phyloP scores from a whole-genome alignment of 2,797 vertebrate species.

The Hypotaenidia okinawae region DNA sequence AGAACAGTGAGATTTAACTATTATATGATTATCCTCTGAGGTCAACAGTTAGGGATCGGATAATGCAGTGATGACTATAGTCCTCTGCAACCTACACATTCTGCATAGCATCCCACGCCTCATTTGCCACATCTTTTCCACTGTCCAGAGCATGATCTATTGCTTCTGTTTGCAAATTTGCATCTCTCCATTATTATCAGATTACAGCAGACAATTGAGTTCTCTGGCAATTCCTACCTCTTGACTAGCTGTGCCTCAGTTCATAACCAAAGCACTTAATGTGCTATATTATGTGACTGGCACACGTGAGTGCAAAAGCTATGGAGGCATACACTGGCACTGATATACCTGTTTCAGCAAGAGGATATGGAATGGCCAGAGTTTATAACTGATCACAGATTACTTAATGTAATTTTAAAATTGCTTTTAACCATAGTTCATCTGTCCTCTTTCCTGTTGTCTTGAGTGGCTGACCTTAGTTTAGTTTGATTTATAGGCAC shows the following conservation, averaged over 20 bases:
- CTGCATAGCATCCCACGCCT: not conserved
- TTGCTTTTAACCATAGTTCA: not conserved
- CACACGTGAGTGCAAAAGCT: not conserved
- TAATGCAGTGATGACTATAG: not conserved
- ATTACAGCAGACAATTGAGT: not conserved
- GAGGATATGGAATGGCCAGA: not conserved
- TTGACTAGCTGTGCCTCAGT: not conserved
- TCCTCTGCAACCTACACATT: not conserved
- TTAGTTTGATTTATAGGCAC: not conserved
- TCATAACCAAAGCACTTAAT: not conserved
- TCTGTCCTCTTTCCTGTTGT: not conserved
- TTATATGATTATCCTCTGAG: not conserved
- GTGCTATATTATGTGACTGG: not conserved
- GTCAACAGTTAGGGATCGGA: slow-evolving; percentile 1
- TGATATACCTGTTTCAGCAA: not conserved
- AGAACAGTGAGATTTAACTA: slow-evolving; percentile 4
- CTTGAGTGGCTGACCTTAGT: not conserved
- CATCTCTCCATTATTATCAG: not conserved
- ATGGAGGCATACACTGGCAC: not conserved
- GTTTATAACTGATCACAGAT: not conserved
- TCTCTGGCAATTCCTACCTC: not conserved
- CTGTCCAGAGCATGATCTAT: not conserved
- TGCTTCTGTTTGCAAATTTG: not conserved
- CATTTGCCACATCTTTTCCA: not conserved
- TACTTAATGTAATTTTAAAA: not conserved